Conservation (phyloP, 2,113 vertebrate species). For the Tor tambroides region DNA sequence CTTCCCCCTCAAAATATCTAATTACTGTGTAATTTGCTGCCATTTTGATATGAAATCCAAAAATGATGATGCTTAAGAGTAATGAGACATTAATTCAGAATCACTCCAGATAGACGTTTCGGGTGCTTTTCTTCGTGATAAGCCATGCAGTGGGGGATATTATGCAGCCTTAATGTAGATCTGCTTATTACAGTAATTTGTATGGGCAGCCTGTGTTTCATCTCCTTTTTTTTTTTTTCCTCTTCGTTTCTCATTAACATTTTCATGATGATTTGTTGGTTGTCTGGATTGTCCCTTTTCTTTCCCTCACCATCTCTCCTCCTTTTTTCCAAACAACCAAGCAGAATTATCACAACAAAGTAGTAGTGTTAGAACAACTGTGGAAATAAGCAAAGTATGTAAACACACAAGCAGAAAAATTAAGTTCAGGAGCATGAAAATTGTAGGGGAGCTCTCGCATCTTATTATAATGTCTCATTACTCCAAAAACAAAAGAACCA, state of each 20-base stretch:
- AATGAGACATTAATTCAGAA: conserved; percentile 79
- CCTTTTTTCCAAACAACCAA: conserved; percentile 44
- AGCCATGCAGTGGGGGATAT: conserved; percentile 69
- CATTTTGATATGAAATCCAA: conserved; percentile 75
- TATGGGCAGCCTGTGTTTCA: conserved; percentile 69
- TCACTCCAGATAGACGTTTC: conserved; percentile 69
- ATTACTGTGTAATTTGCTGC: conserved; percentile 77
- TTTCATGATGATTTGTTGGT: conserved; percentile 68
- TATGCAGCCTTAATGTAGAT: conserved; percentile 74
- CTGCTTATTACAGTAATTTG: conserved; percentile 77
- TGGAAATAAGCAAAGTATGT: conserved; percentile 9
- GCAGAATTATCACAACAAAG: conserved; percentile 17
- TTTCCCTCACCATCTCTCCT: conserved; percentile 12
- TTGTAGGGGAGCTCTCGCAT: not conserved
- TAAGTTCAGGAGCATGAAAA: not conserved
- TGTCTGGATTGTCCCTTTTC: conserved; percentile 59
- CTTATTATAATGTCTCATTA: conserved; percentile 22
- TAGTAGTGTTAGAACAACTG: conserved; percentile 27
- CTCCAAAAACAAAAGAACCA: not conserved
- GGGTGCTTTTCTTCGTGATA: conserved; percentile 68
- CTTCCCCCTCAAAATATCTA: conserved; percentile 70
- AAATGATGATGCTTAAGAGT: conserved; percentile 75
- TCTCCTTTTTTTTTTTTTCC: conserved; percentile 61
- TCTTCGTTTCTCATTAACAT: conserved; percentile 74
- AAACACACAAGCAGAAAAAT: conserved; percentile 29